Conservation (phyloP, 2,888 invertebrate species). For the Acanthoscelides obtectus region DNA sequence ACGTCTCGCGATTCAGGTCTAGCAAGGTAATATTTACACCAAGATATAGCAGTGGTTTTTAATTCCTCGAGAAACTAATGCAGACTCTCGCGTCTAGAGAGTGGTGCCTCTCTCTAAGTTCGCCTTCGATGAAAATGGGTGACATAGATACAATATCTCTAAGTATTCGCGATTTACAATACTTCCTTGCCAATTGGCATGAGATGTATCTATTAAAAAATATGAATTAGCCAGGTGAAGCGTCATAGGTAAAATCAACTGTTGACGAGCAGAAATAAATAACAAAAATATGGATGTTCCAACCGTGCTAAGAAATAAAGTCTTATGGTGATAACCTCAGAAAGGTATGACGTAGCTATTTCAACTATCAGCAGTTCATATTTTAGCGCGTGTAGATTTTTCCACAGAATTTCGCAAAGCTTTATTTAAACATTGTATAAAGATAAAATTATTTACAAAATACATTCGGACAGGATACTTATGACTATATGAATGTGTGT, state of each 20-base stretch:
- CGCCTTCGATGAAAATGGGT: no score
- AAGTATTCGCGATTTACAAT: no score
- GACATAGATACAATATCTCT: no score
- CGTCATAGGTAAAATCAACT: background rate
- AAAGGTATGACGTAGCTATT: background rate
- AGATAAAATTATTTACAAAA: background rate
- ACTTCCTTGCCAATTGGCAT: no score
- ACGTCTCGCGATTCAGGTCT: no score
- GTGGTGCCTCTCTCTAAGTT: no score
- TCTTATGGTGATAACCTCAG: background rate
- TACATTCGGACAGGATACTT: background rate
- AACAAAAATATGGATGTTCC: background rate
- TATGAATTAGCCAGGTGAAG: no score
- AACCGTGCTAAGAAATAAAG: background rate
- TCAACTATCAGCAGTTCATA: background rate
- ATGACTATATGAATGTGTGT: background rate
- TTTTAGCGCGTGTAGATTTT: background rate
- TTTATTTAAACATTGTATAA: background rate
- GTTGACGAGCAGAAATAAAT: background rate
- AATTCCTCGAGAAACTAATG: no score
- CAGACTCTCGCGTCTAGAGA: no score
- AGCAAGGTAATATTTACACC: no score
- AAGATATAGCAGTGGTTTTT: no score
- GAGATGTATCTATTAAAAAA: no score
- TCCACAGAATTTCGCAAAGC: background rate